Evolutionary conservation across 1,140 invertebrate genomes (phyloP), one percentile per base, ranked within the genome.

Genomic region (Phymorhynchus buccinoides): DNA sequence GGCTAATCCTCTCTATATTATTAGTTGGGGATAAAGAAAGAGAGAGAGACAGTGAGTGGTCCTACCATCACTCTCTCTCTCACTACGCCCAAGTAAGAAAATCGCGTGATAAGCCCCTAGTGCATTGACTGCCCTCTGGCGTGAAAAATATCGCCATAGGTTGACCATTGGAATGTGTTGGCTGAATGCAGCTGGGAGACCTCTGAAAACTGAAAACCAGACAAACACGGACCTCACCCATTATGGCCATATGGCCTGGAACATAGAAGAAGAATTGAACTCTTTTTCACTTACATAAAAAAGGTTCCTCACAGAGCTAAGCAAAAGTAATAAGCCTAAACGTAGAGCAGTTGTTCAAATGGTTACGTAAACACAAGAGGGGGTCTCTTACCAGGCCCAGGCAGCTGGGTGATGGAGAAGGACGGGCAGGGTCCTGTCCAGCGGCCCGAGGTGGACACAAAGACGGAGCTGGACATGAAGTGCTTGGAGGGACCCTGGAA

Each of bases 381-480:
- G 6, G 18, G 9, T 73, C 27, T 18, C 18, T 52, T 27, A 93
- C 92, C 89, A 88, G 92, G 92, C 56, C 92, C 92, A 44, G 92
- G 92, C 75, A 88, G 62, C 22, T 89, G 88, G 77, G 27, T 56
- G 80, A 18, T 39, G 71, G 84, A 48, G 84, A 14, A 32, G 78
- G 78, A 80, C 0, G 35, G 56, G n/a, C n/a, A n/a, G 9, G 85
- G 78, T 27, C 86, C 90, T 42, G 89, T 86, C 92, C 92, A 93
- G 39, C 93, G 71, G 73, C 90, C 90, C 27, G 90, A 91, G n/a
- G 89, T 91, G 22, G 92, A 93, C 1, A 93, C 92, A 89, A 93
- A 93, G 27, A 89, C 89, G 30, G 93, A 86, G 68, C 90, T 89
- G n/a, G 92, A 92, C 93, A 93, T 93, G 80, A 91, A 93, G 83